phyloP scores from a whole-genome alignment of 2,113 vertebrate genomes.

The Arenaria interpres region DNA sequence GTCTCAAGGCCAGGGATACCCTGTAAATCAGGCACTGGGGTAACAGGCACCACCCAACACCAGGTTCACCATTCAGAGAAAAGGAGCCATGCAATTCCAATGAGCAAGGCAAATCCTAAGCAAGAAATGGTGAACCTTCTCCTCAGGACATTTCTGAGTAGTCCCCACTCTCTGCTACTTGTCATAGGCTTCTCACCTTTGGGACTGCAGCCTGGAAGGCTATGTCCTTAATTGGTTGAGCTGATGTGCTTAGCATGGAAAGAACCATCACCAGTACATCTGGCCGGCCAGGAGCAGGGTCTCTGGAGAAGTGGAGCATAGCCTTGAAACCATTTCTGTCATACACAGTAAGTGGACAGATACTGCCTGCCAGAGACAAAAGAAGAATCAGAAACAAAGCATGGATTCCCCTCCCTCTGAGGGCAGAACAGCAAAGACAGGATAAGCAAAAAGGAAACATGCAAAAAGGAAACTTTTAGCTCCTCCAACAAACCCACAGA shows the following conservation, averaged over 20 bases:
- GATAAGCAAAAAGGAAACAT: not conserved
- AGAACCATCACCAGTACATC: conserved; percentile 82
- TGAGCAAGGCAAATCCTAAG: not conserved
- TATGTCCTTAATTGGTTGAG: conserved; percentile 77
- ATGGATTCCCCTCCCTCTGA: not conserved
- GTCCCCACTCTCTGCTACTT: not conserved
- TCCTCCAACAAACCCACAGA: not conserved
- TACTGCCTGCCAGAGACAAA: conserved; percentile 69
- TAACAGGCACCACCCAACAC: not conserved
- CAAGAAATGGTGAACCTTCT: not conserved
- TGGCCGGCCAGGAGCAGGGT: conserved; percentile 64
- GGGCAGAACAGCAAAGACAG: not conserved
- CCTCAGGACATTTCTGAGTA: not conserved
- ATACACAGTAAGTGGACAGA: conserved; percentile 78
- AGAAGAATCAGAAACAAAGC: not conserved
- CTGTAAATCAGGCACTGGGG: not conserved
- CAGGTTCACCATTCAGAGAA: not conserved
- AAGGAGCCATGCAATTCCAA: not conserved
- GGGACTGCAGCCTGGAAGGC: conserved; percentile 86
- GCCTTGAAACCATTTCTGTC: conserved; percentile 80
- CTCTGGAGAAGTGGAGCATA: conserved; percentile 85
- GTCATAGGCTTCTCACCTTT: conserved; percentile 75
- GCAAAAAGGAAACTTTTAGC: not conserved
- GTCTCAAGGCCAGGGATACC: not conserved
- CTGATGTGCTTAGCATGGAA: conserved; percentile 86